Evolutionary conservation across 2,797 vertebrate species (phyloP).

Genomic region (Sternotherus odoratus): DNA sequence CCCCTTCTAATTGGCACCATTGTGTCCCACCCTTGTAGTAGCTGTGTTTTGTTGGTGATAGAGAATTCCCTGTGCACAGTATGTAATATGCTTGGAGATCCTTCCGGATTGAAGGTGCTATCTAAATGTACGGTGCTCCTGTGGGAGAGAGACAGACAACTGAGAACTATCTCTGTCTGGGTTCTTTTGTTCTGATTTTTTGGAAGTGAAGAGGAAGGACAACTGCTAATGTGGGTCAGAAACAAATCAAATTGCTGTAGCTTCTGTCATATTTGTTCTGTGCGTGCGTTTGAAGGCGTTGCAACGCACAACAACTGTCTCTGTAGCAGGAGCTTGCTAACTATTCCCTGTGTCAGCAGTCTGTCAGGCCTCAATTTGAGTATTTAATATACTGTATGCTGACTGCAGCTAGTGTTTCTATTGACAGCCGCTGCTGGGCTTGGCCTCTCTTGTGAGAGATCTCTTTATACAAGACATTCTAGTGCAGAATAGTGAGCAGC

Average conservation of each 20-base stretch:
- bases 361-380: not conserved
- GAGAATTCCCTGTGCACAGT: not conserved
- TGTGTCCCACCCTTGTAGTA: not conserved
- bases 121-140: rapidly evolving
- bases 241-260: rapidly evolving
- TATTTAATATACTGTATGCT: not conserved
- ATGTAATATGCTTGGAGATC: rapidly evolving
- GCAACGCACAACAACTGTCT: not conserved
- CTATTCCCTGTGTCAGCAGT: not conserved
- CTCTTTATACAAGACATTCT: rapidly evolving
- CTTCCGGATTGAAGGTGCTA: not conserved
- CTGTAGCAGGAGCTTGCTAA: not conserved
- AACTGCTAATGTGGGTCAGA: not conserved
- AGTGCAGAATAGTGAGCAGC: not conserved
- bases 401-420: not conserved
- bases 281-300: not conserved
- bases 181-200: not conserved
- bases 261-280: not conserved
- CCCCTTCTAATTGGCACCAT: not conserved
- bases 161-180: not conserved
- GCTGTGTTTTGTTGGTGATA: rapidly evolving
- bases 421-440: not conserved
- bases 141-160: not conserved
- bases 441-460: not conserved
- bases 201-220: not conserved